Evolutionary conservation across 2,113 vertebrate species (phyloP), one percentile per base, ranked within the genome.

Genomic region (Caretta caretta): DNA sequence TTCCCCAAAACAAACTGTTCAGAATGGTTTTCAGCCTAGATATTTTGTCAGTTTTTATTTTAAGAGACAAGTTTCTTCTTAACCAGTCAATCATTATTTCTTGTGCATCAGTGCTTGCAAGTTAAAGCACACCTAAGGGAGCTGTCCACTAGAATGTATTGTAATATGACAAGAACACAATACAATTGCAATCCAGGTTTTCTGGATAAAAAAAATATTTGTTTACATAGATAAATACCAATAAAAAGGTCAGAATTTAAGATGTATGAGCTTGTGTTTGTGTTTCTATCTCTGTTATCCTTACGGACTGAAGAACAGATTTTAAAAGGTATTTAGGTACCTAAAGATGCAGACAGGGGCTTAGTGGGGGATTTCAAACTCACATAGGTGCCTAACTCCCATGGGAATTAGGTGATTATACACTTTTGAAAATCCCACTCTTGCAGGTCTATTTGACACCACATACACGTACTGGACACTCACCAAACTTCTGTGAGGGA

Each of bases 11-110:
- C 87, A 87, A 95, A 89, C 56, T 98, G 86, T 96, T 94, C 92
- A 93, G 48, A 96, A 97, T 82, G 84, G 81, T 88, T 95, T 92
- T 97, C 93, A 96, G 82, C 90, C 76, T 83, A 97, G 97, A 94
- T 90, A 96, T 54, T 59, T 97, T 95, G 59, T 96, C 86, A 93
- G 89, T 89, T 95, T 84, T 95, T 89, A 78, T 78, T 78, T 46
- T 48, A 78, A 72, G 42, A 27, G 24, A 46, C 20, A 12, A 87
- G 51, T 92, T 95, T 88, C 89, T 91, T 88, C 50, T 80, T 53
- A 72, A 72, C 19, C n/a, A 90, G 75, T 93, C 84, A 93, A 76
- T 92, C 50, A 46, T 54, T 13, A 35, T n/a, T 90, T 80, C 27
- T 76, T 8, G 27, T 80, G 16, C 19, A 91, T 91, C 62, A 59